These are phyloP conservation scores for Andrena praecox DNA, from an alignment of 2,888 invertebrate genomes.

Conservation along the genomic window DNA sequence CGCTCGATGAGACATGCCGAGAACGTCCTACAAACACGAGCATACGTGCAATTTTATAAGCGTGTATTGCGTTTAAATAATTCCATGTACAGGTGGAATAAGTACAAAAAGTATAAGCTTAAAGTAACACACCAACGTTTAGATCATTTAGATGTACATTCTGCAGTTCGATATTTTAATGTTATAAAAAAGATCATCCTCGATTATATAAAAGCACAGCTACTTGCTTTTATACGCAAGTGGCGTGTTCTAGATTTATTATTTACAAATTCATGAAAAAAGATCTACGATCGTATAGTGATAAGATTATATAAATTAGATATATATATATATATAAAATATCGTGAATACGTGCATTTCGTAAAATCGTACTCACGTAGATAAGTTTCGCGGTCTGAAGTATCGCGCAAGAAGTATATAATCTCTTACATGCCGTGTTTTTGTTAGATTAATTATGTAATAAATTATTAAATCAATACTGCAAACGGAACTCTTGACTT, in stretches of 20 bases:
- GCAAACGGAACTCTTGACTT: slow-evolving; percentile 10
- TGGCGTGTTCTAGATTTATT: slow-evolving; percentile 10
- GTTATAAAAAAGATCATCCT: neutral
- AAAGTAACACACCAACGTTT: neutral
- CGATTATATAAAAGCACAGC: slow-evolving; percentile 12
- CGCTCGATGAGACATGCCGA: neutral
- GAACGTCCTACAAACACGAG: neutral
- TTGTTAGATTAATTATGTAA: slow-evolving; percentile 24
- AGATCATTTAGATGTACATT: slow-evolving; percentile 9
- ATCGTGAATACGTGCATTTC: neutral
- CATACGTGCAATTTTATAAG: slow-evolving; percentile 17
- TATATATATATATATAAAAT: slow-evolving; percentile 18
- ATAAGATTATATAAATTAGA: slow-evolving; percentile 24
- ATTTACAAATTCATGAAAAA: slow-evolving; percentile 42
- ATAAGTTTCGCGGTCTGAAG: neutral
- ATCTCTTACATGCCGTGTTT: slow-evolving; percentile 2
- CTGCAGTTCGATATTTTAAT: slow-evolving; percentile 5
- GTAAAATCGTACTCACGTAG: neutral
- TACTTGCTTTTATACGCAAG: slow-evolving; percentile 4
- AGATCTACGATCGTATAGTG: neutral
- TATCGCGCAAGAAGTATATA: slow-evolving; percentile 17
- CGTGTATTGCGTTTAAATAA: slow-evolving; percentile 35
- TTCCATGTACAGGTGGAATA: slow-evolving; percentile 11
- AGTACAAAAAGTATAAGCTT: neutral
- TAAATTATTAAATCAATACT: slow-evolving; percentile 45